phyloP scores from a whole-genome alignment of 2,113 vertebrate species.

The Rhegmatorhina hoffmannsi region DNA sequence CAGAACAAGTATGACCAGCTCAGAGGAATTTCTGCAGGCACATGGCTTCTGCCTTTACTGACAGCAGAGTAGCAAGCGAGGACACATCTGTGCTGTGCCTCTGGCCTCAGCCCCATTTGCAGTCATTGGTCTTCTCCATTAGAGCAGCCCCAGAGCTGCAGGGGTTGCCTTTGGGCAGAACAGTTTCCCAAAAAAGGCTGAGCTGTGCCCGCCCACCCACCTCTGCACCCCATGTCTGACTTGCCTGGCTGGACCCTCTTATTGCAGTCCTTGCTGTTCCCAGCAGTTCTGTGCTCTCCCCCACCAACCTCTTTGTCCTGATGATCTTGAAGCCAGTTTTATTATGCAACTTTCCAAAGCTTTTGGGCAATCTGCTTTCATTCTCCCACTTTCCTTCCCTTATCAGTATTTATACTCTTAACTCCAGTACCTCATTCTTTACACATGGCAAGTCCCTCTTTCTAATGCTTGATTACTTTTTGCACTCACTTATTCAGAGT shows the following conservation, averaged over 20 bases:
- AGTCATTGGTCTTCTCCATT: neutral
- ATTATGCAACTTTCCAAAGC: conserved; percentile 18
- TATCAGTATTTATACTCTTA: conserved; percentile 50
- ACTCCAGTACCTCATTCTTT: conserved; percentile 46
- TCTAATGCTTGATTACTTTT: conserved; percentile 71
- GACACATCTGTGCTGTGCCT: neutral
- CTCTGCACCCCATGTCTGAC: neutral
- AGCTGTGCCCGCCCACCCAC: fast-evolving
- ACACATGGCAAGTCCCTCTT: conserved; percentile 50
- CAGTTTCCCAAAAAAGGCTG: neutral
- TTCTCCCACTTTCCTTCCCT: conserved; percentile 7
- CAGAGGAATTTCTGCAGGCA: neutral
- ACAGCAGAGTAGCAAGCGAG: fast-evolving
- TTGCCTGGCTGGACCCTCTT: neutral
- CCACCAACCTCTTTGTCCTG: neutral
- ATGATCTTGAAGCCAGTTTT: conserved; percentile 29
- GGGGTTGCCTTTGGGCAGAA: neutral
- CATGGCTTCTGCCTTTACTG: neutral
- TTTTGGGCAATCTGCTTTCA: conserved; percentile 48
- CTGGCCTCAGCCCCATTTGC: neutral
- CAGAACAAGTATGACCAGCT: neutral
- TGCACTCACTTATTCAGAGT: conserved; percentile 53
- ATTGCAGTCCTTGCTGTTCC: neutral
- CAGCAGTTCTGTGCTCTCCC: neutral
- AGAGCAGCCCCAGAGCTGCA: neutral